These are phyloP conservation scores for Ormia ochracea DNA, from an alignment of 2,888 invertebrate genomes.

Conservation along the genomic window DNA sequence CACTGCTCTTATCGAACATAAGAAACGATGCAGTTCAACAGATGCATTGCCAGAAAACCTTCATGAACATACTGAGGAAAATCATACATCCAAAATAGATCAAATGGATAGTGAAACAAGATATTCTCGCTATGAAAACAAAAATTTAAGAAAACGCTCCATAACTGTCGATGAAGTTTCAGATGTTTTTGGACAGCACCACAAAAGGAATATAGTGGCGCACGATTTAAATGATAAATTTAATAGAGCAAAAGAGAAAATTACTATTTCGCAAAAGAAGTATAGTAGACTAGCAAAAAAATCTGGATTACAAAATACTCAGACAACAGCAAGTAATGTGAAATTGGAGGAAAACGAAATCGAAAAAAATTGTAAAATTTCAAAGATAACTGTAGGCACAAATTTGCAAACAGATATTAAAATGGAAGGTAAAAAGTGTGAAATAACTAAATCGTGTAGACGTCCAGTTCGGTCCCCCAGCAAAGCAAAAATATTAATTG, in stretches of 20 bases:
- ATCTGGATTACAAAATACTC: neutral
- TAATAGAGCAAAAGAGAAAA: neutral
- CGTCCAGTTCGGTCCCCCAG: slow-evolving; percentile 50
- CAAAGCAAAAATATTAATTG: slow-evolving; percentile 36
- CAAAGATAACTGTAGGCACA: neutral
- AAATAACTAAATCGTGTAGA: slow-evolving; percentile 4
- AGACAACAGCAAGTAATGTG: neutral
- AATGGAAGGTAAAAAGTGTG: neutral
- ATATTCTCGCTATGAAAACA: neutral
- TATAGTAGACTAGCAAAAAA: neutral
- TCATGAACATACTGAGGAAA: neutral
- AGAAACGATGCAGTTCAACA: neutral
- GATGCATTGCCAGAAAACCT: neutral
- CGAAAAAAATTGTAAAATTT: neutral
- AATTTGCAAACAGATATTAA: neutral
- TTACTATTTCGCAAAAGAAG: neutral
- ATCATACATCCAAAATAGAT: neutral
- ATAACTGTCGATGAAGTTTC: neutral
- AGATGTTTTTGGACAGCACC: neutral
- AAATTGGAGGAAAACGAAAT: neutral
- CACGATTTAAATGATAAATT: neutral
- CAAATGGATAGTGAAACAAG: neutral
- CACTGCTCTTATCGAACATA: neutral
- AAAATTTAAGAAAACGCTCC: neutral
- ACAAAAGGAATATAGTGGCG: neutral